Evolutionary conservation across 2,113 vertebrate species (phyloP).

Genomic region (Geothlypis trichas): DNA sequence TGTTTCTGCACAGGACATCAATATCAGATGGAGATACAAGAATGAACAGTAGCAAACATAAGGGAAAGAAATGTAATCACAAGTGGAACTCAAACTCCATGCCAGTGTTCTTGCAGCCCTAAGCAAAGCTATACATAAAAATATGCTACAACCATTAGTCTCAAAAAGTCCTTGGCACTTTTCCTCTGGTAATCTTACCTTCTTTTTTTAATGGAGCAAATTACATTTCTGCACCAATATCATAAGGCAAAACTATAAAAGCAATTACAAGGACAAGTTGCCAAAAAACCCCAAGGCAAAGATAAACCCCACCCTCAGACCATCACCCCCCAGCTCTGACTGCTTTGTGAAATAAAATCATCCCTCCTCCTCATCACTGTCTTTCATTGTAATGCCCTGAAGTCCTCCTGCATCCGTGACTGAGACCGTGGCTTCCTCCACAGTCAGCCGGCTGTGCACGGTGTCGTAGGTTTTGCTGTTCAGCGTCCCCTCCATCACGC

Average conservation of each 20-base stretch:
- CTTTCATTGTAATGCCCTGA: constrained; percentile 93
- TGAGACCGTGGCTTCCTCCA: constrained; percentile 89
- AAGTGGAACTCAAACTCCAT: constrained; percentile 49
- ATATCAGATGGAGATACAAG: constrained; percentile 35
- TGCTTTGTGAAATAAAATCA: constrained; percentile 37
- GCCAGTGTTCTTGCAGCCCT: constrained; percentile 43
- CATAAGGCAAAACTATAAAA: constrained; percentile 61
- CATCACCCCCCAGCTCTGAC: not conserved
- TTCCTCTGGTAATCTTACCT: constrained; percentile 4
- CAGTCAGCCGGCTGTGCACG: constrained; percentile 86
- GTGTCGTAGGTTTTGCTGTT: constrained; percentile 93
- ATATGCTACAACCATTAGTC: constrained; percentile 50
- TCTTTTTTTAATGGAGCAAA: constrained; percentile 31
- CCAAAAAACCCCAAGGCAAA: constrained; percentile 29
- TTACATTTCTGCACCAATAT: constrained; percentile 54
- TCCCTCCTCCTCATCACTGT: constrained; percentile 93
- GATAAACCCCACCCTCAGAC: not conserved
- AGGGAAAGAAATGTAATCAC: constrained; percentile 32
- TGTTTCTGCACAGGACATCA: constrained; percentile 51
- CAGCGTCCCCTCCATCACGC: constrained; percentile 87
- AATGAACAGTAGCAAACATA: constrained; percentile 30
- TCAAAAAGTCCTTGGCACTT: constrained; percentile 62
- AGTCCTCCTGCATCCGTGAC: constrained; percentile 86
- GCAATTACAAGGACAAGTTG: constrained; percentile 62
- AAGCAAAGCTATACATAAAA: constrained; percentile 67